Percentiles rank a stretch among this genome's conserved stretches.
These are phyloP conservation scores for Bellardia pandia DNA, from an alignment of 2,888 invertebrate species.

Conservation along the genomic window DNA sequence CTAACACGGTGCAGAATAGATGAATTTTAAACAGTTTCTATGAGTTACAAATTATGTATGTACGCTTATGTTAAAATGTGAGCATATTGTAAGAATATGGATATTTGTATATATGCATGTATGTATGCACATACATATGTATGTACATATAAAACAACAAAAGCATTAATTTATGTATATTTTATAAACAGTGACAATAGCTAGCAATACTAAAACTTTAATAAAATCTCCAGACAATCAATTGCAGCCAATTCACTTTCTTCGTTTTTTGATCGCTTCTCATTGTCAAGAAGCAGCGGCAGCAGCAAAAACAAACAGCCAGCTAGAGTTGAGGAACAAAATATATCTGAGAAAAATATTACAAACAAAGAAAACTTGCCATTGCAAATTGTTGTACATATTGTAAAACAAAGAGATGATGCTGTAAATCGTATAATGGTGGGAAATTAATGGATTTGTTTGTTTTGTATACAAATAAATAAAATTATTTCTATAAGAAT, in stretches of 20 bases:
- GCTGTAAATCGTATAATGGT: slow-evolving; percentile 70
- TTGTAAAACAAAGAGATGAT: slow-evolving; percentile 63
- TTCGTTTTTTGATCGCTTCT: slow-evolving; percentile 48
- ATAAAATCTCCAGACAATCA: slow-evolving; percentile 49
- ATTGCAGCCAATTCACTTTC: slow-evolving; percentile 62
- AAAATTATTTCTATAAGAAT: slow-evolving; percentile 35
- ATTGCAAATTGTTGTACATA: slow-evolving; percentile 52
- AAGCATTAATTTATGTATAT: background rate
- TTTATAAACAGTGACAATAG: slow-evolving; percentile 38
- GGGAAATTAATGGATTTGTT: slow-evolving; percentile 70
- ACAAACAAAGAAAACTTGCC: slow-evolving; percentile 71
- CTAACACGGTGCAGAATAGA: slow-evolving; percentile 58
- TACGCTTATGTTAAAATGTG: slow-evolving; percentile 7
- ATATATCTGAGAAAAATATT: slow-evolving; percentile 58
- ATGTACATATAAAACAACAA: background rate
- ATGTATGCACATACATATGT: background rate
- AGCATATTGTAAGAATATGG: background rate
- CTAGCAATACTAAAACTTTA: slow-evolving; percentile 26
- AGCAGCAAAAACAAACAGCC: slow-evolving; percentile 30
- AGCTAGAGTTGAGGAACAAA: slow-evolving; percentile 21
- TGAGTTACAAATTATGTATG: background rate
- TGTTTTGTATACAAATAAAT: slow-evolving; percentile 61
- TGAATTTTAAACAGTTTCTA: slow-evolving; percentile 48
- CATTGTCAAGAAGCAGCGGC: slow-evolving; percentile 44
- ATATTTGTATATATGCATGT: background rate